These are phyloP conservation scores for Cataglyphis rosenhaueri DNA, from an alignment of 2,888 invertebrate genomes.

Conservation along the genomic window DNA sequence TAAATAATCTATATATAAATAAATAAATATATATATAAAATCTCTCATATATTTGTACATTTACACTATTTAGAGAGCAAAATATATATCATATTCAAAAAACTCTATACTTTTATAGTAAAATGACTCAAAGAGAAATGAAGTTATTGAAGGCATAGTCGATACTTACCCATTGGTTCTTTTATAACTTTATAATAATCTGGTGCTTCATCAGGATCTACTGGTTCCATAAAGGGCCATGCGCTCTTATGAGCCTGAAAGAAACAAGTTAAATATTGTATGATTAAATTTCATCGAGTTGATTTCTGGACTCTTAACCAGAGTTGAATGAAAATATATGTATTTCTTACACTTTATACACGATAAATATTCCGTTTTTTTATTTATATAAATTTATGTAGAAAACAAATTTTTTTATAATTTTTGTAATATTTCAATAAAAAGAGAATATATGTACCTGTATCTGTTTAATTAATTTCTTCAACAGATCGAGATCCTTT, in stretches of 20 bases:
- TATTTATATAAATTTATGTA: background rate
- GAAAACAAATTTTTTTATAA: background rate
- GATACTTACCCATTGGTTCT: constrained; percentile 95
- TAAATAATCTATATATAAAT: constrained; percentile 36
- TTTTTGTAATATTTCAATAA: background rate
- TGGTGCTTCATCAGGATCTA: constrained; percentile 97
- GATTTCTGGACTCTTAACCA: background rate
- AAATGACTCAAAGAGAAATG: background rate
- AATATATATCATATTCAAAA: background rate
- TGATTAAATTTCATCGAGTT: background rate
- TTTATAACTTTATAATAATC: constrained; percentile 98
- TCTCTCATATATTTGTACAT: background rate
- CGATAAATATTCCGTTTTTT: background rate
- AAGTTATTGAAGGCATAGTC: background rate
- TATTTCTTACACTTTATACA: background rate
- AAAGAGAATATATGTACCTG: constrained; percentile 87
- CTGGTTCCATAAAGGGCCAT: constrained; percentile 99
- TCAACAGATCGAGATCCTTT: constrained; percentile 93
- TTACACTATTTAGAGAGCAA: constrained; percentile 6
- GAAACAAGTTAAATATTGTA: constrained; percentile 35
- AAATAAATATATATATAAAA: background rate
- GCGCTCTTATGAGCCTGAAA: constrained; percentile 96
- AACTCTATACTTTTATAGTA: background rate
- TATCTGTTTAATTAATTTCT: constrained; percentile 95
- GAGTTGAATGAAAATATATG: background rate